These are phyloP conservation scores for Spinus olivaceus DNA, from an alignment of 2,797 vertebrate genomes.

Conservation along the genomic window DNA sequence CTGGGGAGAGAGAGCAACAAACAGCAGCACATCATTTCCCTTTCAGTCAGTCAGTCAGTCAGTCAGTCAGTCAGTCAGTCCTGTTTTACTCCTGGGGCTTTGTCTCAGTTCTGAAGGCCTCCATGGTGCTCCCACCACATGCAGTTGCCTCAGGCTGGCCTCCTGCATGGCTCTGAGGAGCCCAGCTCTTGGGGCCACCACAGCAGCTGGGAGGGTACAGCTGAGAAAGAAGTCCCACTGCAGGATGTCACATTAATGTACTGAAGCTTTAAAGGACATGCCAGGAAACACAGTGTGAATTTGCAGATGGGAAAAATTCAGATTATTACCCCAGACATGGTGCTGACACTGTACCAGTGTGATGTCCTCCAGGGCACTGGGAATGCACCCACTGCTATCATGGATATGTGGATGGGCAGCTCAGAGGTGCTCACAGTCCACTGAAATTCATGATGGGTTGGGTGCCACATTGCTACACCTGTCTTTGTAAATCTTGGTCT, in stretches of 20 bases:
- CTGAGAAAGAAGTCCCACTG: background rate
- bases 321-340: background rate
- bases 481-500: background rate
- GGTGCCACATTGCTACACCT: background rate
- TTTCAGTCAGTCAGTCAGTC: background rate
- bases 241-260: background rate
- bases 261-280: background rate
- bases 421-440: accelerated
- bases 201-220: background rate
- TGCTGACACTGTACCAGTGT: background rate
- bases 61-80: background rate
- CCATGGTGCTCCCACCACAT: accelerated
- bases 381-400: background rate
- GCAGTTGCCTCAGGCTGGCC: background rate
- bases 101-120: background rate
- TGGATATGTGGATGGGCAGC: background rate
- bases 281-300: background rate
- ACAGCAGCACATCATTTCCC: background rate
- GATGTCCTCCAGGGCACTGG: background rate
- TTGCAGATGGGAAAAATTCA: background rate
- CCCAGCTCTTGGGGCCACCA: background rate
- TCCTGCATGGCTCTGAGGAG: background rate
- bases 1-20: background rate
- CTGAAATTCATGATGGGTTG: background rate
- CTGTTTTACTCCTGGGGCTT: background rate